These are phyloP conservation scores for Spilogale gracilis DNA, from an alignment of 2,113 vertebrate genomes.

Conservation along the genomic window DNA sequence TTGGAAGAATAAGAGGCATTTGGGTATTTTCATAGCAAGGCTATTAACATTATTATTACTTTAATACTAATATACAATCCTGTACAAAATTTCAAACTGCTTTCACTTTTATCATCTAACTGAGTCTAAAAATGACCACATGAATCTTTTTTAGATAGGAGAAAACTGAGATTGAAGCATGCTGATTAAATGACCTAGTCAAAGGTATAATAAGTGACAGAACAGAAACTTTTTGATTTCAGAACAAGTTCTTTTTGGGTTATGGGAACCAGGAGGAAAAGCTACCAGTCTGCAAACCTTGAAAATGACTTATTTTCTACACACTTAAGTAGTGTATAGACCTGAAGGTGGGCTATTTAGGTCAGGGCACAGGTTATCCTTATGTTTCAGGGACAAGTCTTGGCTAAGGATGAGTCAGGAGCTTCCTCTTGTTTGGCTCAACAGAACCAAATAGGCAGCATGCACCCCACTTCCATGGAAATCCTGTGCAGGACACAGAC, in stretches of 20 bases:
- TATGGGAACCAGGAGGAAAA: neutral
- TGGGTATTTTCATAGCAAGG: neutral
- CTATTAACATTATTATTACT: neutral
- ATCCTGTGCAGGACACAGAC: neutral
- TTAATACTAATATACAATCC: neutral
- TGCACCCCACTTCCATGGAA: neutral
- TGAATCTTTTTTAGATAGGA: neutral
- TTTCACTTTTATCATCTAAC: neutral
- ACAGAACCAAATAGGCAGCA: neutral
- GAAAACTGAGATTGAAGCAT: neutral
- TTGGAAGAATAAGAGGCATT: neutral
- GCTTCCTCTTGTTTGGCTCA: neutral
- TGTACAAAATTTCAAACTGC: neutral
- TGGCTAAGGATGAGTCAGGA: neutral
- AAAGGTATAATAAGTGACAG: neutral
- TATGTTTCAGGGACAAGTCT: neutral
- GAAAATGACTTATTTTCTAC: neutral
- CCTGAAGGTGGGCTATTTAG: neutral
- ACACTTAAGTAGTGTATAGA: neutral
- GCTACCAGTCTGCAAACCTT: neutral
- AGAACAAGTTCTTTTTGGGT: neutral
- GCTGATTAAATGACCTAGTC: neutral
- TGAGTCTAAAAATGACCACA: neutral
- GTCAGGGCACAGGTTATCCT: neutral
- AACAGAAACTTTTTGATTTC: neutral